A percentile compares a stretch with the other conserved stretches of the same genome.
Evolutionary conservation across 2,888 invertebrate species (phyloP).

Genomic region (Rambutsinella grinnellia): DNA sequence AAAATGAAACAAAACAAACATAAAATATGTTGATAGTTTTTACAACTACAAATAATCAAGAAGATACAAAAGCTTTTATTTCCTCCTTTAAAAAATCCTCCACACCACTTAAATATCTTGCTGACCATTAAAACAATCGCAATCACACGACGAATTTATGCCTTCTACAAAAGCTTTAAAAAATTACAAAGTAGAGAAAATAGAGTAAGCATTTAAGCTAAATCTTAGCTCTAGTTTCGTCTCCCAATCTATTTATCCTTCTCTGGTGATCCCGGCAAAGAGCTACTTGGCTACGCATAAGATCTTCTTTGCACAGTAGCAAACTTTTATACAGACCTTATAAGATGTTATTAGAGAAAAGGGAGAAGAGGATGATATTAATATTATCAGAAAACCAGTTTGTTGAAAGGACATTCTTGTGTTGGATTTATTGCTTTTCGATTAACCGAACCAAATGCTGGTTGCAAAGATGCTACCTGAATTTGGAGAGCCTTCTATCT

Average conservation of each 20-base stretch:
- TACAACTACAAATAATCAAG: no score
- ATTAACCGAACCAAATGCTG: slow-evolving; percentile 66
- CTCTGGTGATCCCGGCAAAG: no score
- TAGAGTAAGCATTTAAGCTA: not conserved
- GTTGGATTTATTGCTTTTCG: slow-evolving; percentile 67
- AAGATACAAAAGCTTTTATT: no score
- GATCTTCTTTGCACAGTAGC: not conserved
- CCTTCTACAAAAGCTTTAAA: no score
- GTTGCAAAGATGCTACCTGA: slow-evolving; percentile 66
- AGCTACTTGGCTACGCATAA: not conserved
- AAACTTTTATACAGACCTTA: not conserved
- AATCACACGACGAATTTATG: no score
- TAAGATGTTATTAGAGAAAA: slow-evolving; percentile 9
- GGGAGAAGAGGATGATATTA: slow-evolving; percentile 57
- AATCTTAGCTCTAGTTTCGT: slow-evolving; percentile 6
- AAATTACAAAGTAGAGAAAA: slow-evolving; percentile 2
- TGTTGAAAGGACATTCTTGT: slow-evolving; percentile 67
- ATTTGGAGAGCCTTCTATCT: no score
- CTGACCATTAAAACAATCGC: no score
- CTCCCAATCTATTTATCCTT: not conserved
- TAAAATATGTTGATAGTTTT: no score
- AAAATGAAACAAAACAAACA: no score
- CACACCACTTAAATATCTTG: no score
- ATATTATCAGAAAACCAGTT: slow-evolving; percentile 66
- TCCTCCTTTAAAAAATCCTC: no score